Evolutionary conservation across 2,888 invertebrate genomes (phyloP), one percentile per base, ranked within the genome.

Genomic region (Acronicta aceris): DNA sequence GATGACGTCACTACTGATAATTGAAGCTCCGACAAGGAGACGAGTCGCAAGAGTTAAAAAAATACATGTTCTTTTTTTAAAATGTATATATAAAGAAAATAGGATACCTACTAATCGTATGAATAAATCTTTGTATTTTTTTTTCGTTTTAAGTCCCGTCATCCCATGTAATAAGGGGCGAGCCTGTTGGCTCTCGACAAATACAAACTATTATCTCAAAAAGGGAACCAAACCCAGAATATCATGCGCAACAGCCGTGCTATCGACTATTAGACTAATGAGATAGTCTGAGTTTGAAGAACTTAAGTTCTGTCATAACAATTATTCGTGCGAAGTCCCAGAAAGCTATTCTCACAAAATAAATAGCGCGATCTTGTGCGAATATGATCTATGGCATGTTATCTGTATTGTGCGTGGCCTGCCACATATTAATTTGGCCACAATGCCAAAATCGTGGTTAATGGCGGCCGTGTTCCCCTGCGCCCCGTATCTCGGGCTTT

Each of bases 391-490:
- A 67, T 43, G 49, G 45, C 41, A 57, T 57, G 62, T 60, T 66
- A 58, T 74, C 59, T 46, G 42, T 76, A 67, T 47, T 52, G 66
- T 59, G 51, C 53, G 69, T 69, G 49, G 64, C 64, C 73, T 60
- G 73, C 72, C 79, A 79, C 81, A 79, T 85, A 87, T 84, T 86
- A 87, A 86, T 85, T 81, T 76, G 59, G 64, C 81, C 82, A 82
- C 84, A 85, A 85, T 82, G 79, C 81, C 81, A 79, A 82, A 82
- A 83, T 76, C 79, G 81, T 80, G 79, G 80, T 84, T 86, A 87
- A 85, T 78, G 79, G 76, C 74, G 58, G 58, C 60, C 70, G 55
- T 73, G 64, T 74, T 80, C 76, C 81, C 78, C 67, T 59, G 74
- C 60, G 75, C 76, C 76, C 77, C 77, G 76, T 83, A 81, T 84